These are phyloP conservation scores for Eupleurogrammus muticus DNA, from an alignment of 2,797 vertebrate genomes.

Conservation along the genomic window DNA sequence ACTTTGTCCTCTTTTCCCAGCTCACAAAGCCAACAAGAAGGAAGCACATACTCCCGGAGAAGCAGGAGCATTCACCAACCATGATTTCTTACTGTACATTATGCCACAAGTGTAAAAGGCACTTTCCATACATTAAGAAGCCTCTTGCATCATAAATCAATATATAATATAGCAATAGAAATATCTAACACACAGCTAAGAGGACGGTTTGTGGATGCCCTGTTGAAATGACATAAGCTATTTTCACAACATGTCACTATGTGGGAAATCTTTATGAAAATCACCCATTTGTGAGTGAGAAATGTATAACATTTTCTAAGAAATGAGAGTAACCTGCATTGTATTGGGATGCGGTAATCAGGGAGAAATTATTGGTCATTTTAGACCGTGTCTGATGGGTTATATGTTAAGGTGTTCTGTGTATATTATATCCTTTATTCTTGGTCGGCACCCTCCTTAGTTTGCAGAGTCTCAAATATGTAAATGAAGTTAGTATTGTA, in stretches of 20 bases:
- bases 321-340: constrained; percentile 71
- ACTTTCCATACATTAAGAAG: constrained; percentile 69
- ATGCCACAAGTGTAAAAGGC: constrained; percentile 60
- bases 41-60: constrained; percentile 47
- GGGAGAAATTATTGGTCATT: constrained; percentile 78
- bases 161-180: constrained; percentile 73
- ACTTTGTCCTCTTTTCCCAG: constrained; percentile 39
- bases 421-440: constrained; percentile 75
- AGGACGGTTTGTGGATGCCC: constrained; percentile 65
- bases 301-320: constrained; percentile 75
- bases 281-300: constrained; percentile 76
- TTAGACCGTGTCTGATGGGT: constrained; percentile 71
- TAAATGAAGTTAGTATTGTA: constrained; percentile 74
- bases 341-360: constrained; percentile 76
- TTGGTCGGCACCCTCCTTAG: constrained; percentile 66
- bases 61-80: constrained; percentile 54
- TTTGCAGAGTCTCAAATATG: constrained; percentile 70
- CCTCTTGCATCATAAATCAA: constrained; percentile 58
- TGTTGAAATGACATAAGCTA: constrained; percentile 76
- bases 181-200: constrained; percentile 57
- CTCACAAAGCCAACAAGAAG: constrained; percentile 49
- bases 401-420: constrained; percentile 61
- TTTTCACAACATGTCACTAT: constrained; percentile 72
- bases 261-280: constrained; percentile 72
- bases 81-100: constrained; percentile 64